phyloP scores from a whole-genome alignment of 2,797 vertebrate genomes.

The Scomberomorus guttatus region DNA sequence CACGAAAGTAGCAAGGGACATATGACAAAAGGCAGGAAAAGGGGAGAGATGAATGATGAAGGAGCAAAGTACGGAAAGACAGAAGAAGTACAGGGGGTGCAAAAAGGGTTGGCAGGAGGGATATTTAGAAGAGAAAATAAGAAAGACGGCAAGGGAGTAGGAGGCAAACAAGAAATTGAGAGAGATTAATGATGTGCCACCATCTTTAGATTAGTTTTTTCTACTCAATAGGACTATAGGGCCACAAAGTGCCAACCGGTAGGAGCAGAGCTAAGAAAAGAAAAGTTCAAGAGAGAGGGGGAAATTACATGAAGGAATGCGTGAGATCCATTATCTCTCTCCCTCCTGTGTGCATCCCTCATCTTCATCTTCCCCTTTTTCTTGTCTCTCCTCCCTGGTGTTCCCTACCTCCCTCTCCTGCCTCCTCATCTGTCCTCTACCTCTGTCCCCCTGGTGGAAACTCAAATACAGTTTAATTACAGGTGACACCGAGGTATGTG shows the following conservation, averaged over 20 bases:
- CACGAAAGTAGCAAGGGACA: neutral
- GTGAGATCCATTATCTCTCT: constrained; percentile 54
- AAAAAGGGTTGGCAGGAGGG: neutral
- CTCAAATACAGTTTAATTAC: constrained; percentile 74
- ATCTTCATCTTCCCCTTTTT: constrained; percentile 6
- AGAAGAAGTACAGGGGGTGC: neutral
- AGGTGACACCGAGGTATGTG: constrained; percentile 46
- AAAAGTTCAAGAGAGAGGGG: constrained; percentile 20
- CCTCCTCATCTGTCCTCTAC: constrained; percentile 33
- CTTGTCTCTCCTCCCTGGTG: constrained; percentile 25
- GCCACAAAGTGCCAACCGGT: constrained; percentile 25
- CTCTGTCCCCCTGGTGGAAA: constrained; percentile 42
- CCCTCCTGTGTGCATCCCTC: constrained; percentile 31
- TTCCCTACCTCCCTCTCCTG: constrained; percentile 29
- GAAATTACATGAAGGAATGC: constrained; percentile 58
- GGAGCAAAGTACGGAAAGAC: neutral
- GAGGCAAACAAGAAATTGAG: constrained; percentile 17
- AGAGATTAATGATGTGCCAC: constrained; percentile 51
- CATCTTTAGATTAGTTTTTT: constrained; percentile 50
- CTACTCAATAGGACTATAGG: constrained; percentile 40
- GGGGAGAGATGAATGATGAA: constrained; percentile 8
- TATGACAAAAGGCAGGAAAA: neutral
- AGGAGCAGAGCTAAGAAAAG: constrained; percentile 21
- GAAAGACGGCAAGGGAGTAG: constrained; percentile 2
- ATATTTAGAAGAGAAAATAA: constrained; percentile 28